Evolutionary conservation across 2,797 vertebrate species (phyloP), one percentile per base, ranked within the genome.

Genomic region (Galagoides demidoff): DNA sequence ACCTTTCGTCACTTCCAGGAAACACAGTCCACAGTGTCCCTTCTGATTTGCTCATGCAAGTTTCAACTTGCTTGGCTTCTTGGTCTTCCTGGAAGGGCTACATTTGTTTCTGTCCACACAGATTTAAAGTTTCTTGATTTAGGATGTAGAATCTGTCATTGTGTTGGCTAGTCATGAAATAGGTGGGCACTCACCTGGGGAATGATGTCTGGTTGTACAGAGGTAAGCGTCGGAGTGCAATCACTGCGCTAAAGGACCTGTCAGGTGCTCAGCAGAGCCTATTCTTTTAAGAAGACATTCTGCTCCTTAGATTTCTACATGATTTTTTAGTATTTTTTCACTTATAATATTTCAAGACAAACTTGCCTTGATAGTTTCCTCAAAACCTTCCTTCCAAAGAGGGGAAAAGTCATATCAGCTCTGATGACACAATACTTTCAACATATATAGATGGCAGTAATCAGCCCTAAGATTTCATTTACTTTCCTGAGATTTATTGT

Each of bases 291-390:
- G 59, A 74, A 43, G 29, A 57, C 39, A 89, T 89, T 89, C 77
- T 43, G 7, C 63, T 39, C 49, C 31, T 66, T 85, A n/a, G 55
- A 73, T 70, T 90, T 88, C 39, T 39, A 81, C 77, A 74, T 59
- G 29, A 59, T 43, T 93, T 85, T 39, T 34, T 37, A 17, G 13
- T 39, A 8, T 34, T 61, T 73, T 37, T 39, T 55, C 25, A 52
- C 16, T 55, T 84, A 61, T 37, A 64, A 52, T 31, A 73, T 64
- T 83, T 84, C 9, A 12, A 61, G 68, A 52, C n/a, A 70, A 82
- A 61, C 20, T 37, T 83, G 79, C 70, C 8, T 96, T 70, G 78
- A 83, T n/a, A n/a, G 63, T 95, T 82, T 79, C 31, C 78, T 90
- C 55, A 61, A 87, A 92, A 57, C 6, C 19, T 81, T 22, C 73